A percentile compares a stretch with the other conserved stretches of the same genome.
These are phyloP conservation scores for Tragopan temminckii DNA, from an alignment of 2,797 vertebrate genomes.

Conservation along the genomic window DNA sequence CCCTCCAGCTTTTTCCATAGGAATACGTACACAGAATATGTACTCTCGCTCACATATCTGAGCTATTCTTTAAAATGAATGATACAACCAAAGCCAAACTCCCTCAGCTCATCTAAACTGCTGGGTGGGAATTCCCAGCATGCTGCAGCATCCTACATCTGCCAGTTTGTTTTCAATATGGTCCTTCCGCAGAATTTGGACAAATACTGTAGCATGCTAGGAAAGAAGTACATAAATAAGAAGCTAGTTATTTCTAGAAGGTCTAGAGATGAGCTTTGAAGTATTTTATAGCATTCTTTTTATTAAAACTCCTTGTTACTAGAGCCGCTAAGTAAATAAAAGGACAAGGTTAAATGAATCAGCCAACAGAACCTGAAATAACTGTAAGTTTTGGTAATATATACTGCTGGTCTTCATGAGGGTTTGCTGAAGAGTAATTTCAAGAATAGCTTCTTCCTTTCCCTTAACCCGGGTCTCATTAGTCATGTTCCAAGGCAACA, in stretches of 20 bases:
- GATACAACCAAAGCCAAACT: neutral
- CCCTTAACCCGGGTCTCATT: conserved; percentile 48
- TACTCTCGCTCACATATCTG: neutral
- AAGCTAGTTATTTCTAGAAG: neutral
- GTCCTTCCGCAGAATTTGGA: neutral
- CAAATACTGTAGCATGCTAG: neutral
- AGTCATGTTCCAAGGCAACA: conserved; percentile 70
- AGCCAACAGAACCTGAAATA: neutral
- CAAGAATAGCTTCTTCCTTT: conserved; percentile 27
- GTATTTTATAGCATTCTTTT: neutral
- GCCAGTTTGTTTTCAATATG: neutral
- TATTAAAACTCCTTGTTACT: neutral
- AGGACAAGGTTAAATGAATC: neutral
- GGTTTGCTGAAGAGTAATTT: conserved; percentile 17
- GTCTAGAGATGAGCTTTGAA: neutral
- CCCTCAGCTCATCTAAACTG: neutral
- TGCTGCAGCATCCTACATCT: neutral
- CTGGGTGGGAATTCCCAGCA: neutral
- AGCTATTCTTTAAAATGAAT: neutral
- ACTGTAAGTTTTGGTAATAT: neutral
- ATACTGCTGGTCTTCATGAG: conserved; percentile 8
- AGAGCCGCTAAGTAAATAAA: neutral
- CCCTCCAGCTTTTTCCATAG: rapidly evolving
- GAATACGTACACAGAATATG: neutral
- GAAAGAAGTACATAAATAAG: neutral